Conservation (phyloP, 2,888 invertebrate species). For the Polyploca ridens region DNA sequence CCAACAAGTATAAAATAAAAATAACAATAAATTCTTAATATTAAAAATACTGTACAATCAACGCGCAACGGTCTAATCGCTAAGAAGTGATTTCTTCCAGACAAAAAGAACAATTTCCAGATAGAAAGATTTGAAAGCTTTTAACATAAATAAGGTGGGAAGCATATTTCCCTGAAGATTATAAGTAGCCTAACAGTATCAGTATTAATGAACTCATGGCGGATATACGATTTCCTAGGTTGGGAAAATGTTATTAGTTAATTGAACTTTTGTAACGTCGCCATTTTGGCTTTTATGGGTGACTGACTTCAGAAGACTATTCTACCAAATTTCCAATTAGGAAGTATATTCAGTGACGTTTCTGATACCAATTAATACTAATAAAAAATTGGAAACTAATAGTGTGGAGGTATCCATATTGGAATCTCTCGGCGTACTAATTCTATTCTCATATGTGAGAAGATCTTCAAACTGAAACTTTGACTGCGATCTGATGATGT, state of each 20-base stretch:
- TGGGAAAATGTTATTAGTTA: not conserved
- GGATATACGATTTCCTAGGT: not conserved
- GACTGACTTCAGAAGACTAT: not conserved
- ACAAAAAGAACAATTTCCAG: too few relatives aligned
- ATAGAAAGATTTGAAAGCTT: constrained; percentile 1
- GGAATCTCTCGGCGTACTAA: too few relatives aligned
- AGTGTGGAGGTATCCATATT: too few relatives aligned
- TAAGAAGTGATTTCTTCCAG: too few relatives aligned
- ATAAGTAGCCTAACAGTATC: not conserved
- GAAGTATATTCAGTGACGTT: not conserved
- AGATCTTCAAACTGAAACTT: not conserved
- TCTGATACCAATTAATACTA: too few relatives aligned
- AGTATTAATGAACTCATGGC: not conserved
- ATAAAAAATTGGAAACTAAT: too few relatives aligned
- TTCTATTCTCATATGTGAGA: not conserved
- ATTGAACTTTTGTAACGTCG: not conserved
- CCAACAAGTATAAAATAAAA: too few relatives aligned
- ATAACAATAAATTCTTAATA: too few relatives aligned
- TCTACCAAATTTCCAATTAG: not conserved
- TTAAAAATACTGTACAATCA: too few relatives aligned
- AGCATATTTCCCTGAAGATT: not conserved
- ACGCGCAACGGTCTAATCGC: too few relatives aligned
- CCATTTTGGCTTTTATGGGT: not conserved
- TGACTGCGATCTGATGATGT: not conserved
- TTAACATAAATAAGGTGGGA: not conserved